A percentile compares a stretch with the other conserved stretches of the same genome.
phyloP scores from a whole-genome alignment of 2,797 vertebrate genomes.

The Huso huso region DNA sequence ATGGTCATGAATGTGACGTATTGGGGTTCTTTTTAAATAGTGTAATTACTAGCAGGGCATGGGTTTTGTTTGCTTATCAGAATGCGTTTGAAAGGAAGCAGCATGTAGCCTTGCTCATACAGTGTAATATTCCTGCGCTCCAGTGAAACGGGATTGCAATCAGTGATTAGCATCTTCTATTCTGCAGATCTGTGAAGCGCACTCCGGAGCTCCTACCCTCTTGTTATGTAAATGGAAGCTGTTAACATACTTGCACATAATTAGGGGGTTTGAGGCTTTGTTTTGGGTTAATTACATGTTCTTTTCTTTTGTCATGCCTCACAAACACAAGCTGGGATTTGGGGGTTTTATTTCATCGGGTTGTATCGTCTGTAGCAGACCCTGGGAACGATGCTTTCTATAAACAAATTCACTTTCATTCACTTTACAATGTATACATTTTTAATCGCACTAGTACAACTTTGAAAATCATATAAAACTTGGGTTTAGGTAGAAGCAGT shows the following conservation, averaged over 20 bases:
- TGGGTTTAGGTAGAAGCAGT: no score
- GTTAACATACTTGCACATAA: slow-evolving; percentile 59
- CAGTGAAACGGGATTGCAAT: slow-evolving; percentile 47
- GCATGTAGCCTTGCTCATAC: slow-evolving; percentile 55
- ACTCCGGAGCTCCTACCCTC: slow-evolving; percentile 52
- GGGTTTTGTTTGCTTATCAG: slow-evolving; percentile 23
- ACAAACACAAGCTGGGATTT: slow-evolving; percentile 23
- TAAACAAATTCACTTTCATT: no score
- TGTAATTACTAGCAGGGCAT: neutral
- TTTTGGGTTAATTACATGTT: slow-evolving; percentile 27
- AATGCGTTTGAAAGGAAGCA: slow-evolving; percentile 45
- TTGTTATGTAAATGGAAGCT: slow-evolving; percentile 45
- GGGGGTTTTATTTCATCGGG: no score
- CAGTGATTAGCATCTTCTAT: slow-evolving; percentile 49
- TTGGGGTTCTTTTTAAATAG: slow-evolving; percentile 7
- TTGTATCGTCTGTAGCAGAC: no score
- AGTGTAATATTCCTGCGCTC: slow-evolving; percentile 47
- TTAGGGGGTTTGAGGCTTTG: slow-evolving; percentile 45
- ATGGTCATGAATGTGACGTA: no score
- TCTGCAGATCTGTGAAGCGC: slow-evolving; percentile 34
- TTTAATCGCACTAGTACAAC: no score
- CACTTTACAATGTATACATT: no score
- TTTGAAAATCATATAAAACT: no score
- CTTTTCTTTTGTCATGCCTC: slow-evolving; percentile 37
- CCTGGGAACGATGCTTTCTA: no score